phyloP scores from a whole-genome alignment of 2,113 vertebrate genomes.

The Oncorhynchus tshawytscha region DNA sequence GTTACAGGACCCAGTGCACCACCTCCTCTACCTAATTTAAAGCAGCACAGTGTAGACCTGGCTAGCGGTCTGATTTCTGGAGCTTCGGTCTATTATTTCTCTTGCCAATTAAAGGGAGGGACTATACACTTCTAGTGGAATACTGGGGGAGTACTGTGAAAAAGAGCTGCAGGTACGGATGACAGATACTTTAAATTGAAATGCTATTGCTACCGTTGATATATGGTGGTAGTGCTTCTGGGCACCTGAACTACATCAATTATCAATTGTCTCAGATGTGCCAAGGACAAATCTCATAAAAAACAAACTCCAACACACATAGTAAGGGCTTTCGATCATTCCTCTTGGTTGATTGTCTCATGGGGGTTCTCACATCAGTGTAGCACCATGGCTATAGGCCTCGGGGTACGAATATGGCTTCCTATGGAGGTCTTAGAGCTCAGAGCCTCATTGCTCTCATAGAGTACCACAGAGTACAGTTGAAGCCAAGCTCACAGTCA shows the following conservation, averaged over 20 bases:
- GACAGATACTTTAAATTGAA: conserved; percentile 68
- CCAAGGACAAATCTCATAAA: background rate
- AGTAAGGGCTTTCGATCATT: background rate
- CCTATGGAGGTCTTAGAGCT: no score
- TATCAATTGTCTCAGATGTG: conserved; percentile 36
- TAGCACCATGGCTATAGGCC: no score
- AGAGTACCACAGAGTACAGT: no score
- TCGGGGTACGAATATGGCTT: no score
- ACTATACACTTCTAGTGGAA: conserved; percentile 15
- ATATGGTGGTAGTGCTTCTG: conserved; percentile 38
- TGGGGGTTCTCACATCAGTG: background rate
- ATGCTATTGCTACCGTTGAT: conserved; percentile 66
- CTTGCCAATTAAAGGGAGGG: conserved; percentile 25
- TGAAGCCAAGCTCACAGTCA: no score
- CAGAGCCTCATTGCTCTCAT: no score
- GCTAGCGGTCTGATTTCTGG: conserved; percentile 33
- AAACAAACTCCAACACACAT: background rate
- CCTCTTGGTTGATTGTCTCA: background rate
- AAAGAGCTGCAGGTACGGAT: conserved; percentile 48
- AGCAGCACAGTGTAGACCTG: conserved; percentile 1
- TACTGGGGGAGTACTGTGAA: conserved; percentile 23
- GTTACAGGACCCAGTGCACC: conserved; percentile 39
- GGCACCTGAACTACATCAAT: conserved; percentile 31
- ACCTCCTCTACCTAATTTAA: conserved; percentile 35
- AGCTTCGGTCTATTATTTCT: conserved; percentile 29